Evolutionary conservation across 2,113 vertebrate genomes (phyloP).

Genomic region (Pleuronectes platessa): DNA sequence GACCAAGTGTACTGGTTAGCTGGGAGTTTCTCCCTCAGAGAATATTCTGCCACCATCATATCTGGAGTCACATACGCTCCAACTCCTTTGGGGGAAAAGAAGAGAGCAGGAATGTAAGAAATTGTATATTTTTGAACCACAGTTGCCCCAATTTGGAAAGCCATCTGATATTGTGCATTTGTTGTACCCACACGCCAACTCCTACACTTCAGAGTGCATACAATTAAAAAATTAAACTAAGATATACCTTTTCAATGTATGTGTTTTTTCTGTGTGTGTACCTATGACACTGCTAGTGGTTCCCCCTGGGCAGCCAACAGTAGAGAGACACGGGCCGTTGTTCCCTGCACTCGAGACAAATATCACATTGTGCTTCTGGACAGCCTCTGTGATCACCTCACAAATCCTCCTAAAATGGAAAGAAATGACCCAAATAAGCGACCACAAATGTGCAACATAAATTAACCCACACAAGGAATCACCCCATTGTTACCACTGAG

Average conservation of each 20-base stretch:
- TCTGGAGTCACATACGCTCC: constrained; percentile 98
- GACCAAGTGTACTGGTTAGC: constrained; percentile 99
- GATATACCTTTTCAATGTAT: background rate
- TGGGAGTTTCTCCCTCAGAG: constrained; percentile 95
- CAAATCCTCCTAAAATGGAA: constrained; percentile 91
- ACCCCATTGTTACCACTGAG: background rate
- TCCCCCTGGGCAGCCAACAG: constrained; percentile 97
- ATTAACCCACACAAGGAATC: background rate
- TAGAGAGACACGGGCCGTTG: constrained; percentile 97
- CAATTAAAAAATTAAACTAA: too few relatives aligned
- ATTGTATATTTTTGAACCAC: background rate
- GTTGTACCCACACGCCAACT: too few relatives aligned
- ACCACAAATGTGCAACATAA: background rate
- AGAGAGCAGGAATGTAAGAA: background rate
- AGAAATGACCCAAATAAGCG: constrained; percentile 7
- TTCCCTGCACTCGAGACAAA: constrained; percentile 98
- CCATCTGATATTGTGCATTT: too few relatives aligned
- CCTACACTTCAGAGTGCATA: too few relatives aligned
- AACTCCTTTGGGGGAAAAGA: constrained; percentile 83
- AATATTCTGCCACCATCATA: constrained; percentile 99
- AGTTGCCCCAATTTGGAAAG: too few relatives aligned
- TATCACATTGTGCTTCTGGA: constrained; percentile 96
- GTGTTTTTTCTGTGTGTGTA: constrained; percentile 52
- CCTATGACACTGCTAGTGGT: constrained; percentile 96
- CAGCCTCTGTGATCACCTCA: constrained; percentile 96